Conservation (phyloP, 1,140 invertebrate species). For the Euwallacea similis region DNA sequence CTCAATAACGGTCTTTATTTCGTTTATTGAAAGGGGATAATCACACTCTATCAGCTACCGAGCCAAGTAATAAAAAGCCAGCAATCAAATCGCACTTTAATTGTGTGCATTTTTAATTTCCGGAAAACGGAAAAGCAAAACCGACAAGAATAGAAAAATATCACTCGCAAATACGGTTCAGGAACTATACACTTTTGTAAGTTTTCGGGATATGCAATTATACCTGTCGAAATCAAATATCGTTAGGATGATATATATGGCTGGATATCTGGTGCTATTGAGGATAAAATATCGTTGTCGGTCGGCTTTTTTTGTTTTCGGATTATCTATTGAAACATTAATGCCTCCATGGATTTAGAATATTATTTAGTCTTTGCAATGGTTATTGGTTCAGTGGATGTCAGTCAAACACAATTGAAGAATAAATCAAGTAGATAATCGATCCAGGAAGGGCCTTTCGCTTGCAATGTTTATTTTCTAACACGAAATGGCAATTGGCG, state of each 20-base stretch:
- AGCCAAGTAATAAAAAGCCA: no score
- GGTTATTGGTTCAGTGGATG: no score
- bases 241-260: conserved; percentile 29
- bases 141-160: not conserved
- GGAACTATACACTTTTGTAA: conserved; percentile 20
- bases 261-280: conserved; percentile 18
- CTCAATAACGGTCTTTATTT: no score
- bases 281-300: conserved; percentile 30
- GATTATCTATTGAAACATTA: conserved; percentile 13
- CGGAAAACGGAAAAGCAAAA: conserved; percentile 1
- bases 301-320: conserved; percentile 17
- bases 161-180: conserved; percentile 8
- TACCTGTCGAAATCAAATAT: conserved; percentile 37
- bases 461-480: no score
- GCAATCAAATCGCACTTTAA: no score
- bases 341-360: conserved; percentile 4
- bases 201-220: conserved; percentile 35
- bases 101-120: not conserved
- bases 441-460: no score
- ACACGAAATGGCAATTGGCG: no score
- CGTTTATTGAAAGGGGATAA: no score
- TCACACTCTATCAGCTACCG: no score
- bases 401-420: no score
- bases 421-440: no score
- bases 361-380: not conserved